Evolutionary conservation across 2,113 vertebrate genomes (phyloP).

Genomic region (Glareola pratincola): DNA sequence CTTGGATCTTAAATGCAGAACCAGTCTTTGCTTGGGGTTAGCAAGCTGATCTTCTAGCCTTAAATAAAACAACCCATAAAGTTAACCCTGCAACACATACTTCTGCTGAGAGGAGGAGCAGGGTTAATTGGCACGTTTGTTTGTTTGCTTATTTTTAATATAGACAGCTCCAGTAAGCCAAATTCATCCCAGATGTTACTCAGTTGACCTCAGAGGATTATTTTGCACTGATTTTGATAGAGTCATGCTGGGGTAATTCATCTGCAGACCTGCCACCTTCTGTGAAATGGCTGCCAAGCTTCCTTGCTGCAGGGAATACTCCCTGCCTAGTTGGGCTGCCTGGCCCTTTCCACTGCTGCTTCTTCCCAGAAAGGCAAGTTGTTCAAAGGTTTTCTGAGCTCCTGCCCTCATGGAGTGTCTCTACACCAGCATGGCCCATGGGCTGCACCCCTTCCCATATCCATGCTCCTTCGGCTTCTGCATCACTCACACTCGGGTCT

Average conservation of each 20-base stretch:
- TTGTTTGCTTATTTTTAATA: slow-evolving; percentile 1
- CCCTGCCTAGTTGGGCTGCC: neutral
- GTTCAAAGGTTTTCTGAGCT: too few relatives aligned
- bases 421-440: neutral
- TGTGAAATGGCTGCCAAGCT: neutral
- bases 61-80: neutral
- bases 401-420: neutral
- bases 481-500: neutral
- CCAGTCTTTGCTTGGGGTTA: neutral
- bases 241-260: neutral
- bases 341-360: neutral
- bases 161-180: neutral
- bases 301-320: neutral
- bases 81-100: neutral
- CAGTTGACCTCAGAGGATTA: neutral
- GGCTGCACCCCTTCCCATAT: neutral
- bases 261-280: neutral
- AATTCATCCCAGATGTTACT: neutral
- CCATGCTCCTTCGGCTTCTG: neutral
- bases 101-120: neutral
- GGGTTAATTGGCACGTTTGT: neutral
- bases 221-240: neutral
- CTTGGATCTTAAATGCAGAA: neutral
- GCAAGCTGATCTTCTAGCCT: neutral
- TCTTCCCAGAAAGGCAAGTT: neutral